Evolutionary conservation across 2,113 vertebrate species (phyloP).

Genomic region (Cyprinodon tularosa): DNA sequence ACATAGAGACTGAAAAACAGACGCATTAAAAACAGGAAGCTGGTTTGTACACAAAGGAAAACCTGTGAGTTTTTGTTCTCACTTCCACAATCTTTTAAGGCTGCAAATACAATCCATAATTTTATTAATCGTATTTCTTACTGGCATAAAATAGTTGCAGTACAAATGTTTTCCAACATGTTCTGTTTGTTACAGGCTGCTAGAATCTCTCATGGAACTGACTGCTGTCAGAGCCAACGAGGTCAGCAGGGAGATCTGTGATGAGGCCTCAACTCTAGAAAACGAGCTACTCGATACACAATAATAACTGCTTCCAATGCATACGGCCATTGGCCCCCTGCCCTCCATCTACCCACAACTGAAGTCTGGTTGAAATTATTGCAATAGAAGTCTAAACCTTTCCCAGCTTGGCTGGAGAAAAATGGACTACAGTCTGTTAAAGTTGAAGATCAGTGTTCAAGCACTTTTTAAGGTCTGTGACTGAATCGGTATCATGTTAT

Average conservation of each 20-base stretch:
- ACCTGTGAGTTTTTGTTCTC: not conserved
- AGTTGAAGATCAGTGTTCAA: slow-evolving; percentile 18
- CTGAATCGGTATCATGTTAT: not conserved
- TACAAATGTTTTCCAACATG: not conserved
- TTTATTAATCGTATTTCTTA: not conserved
- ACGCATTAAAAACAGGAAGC: slow-evolving; percentile 7
- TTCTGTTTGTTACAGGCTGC: not conserved
- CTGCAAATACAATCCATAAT: not conserved
- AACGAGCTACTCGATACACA: not conserved
- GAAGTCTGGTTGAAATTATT: slow-evolving; percentile 42
- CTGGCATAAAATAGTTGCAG: not conserved
- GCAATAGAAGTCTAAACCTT: slow-evolving; percentile 59
- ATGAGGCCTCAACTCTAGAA: not conserved
- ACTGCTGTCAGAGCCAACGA: not conserved
- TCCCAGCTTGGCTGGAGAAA: slow-evolving; percentile 29
- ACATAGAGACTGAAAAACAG: not conserved
- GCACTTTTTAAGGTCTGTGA: slow-evolving; percentile 10
- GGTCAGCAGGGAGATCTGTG: not conserved
- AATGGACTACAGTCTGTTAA: slow-evolving; percentile 15
- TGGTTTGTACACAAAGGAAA: not conserved
- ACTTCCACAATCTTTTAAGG: not conserved
- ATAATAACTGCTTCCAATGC: not conserved
- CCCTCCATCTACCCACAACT: slow-evolving; percentile 3
- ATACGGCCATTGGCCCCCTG: not conserved
- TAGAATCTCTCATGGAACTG: not conserved